A percentile compares a stretch with the other conserved stretches of the same genome.
phyloP scores from a whole-genome alignment of 2,888 invertebrate genomes.

The Stramonita haemastoma region DNA sequence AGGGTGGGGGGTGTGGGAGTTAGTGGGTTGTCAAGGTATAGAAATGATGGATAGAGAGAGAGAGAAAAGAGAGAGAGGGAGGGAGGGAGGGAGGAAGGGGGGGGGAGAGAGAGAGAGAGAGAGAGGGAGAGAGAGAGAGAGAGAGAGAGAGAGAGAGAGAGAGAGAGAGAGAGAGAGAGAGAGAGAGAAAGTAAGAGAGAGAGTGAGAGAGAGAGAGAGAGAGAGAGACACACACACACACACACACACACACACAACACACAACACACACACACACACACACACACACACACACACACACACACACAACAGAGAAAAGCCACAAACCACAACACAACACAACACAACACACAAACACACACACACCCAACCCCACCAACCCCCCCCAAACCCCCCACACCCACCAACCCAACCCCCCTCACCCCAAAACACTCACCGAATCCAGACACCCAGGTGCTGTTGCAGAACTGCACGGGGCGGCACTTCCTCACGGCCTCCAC shows the following conservation, averaged over 20 bases:
- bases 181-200: not conserved
- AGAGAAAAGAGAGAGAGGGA: no score
- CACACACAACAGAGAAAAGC: not conserved
- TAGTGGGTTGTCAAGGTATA: no score
- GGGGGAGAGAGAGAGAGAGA: not conserved
- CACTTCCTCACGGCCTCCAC: conserved; percentile 44
- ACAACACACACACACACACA: no score
- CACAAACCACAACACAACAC: not conserved
- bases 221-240: not conserved
- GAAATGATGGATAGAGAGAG: no score
- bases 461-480: conserved; percentile 49
- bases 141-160: no score
- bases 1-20: no score
- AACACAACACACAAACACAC: not conserved
- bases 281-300: not conserved
- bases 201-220: not conserved
- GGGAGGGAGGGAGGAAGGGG: not conserved
- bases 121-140: not conserved
- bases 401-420: not conserved
- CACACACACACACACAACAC: not conserved
- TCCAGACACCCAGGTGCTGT: conserved; percentile 51
- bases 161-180: no score
- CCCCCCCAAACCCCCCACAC: not conserved
- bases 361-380: not conserved
- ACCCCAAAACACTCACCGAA: conserved; percentile 41